A percentile compares a stretch with the other conserved stretches of the same genome.
Evolutionary conservation across 2,888 invertebrate genomes (phyloP).

Genomic region (Torymus auratus): DNA sequence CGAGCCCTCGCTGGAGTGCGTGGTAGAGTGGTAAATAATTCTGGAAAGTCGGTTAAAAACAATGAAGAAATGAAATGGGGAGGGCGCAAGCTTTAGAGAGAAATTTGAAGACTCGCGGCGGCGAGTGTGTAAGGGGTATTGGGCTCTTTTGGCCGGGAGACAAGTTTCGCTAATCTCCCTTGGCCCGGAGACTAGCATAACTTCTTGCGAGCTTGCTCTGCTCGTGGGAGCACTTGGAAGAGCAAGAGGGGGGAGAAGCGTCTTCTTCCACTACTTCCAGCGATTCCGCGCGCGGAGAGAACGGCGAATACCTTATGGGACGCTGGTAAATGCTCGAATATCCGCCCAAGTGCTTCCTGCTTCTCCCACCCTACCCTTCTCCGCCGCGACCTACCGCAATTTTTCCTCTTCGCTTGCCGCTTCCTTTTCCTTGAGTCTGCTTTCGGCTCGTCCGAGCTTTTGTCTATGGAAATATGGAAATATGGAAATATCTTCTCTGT

Average conservation of each 20-base stretch:
- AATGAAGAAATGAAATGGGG: too few relatives aligned
- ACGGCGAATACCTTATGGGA: constrained; percentile 65
- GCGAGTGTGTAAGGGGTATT: constrained; percentile 60
- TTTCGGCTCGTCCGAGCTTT: constrained; percentile 35
- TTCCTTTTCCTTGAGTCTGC: constrained; percentile 4
- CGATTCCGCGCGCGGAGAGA: not conserved
- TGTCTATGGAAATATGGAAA: constrained; percentile 56
- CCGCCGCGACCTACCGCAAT: too few relatives aligned
- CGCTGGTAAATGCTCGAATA: constrained; percentile 64
- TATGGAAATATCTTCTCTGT: constrained; percentile 43
- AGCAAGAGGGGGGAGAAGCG: not conserved
- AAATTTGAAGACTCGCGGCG: constrained; percentile 32
- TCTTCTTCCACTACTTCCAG: not conserved
- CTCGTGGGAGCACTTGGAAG: constrained; percentile 19
- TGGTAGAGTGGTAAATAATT: too few relatives aligned
- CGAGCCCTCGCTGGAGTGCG: too few relatives aligned
- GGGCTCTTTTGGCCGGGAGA: constrained; percentile 68
- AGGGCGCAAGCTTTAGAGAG: too few relatives aligned
- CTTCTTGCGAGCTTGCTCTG: constrained; percentile 59
- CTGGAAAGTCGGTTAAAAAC: too few relatives aligned
- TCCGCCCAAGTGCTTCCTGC: constrained; percentile 62
- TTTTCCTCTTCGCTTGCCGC: not conserved
- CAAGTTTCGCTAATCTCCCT: constrained; percentile 70
- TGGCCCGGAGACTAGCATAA: constrained; percentile 66
- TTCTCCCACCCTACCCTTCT: constrained; percentile 10